Conservation (phyloP, 2,888 invertebrate genomes). For the Drosophila paucipuncta region DNA sequence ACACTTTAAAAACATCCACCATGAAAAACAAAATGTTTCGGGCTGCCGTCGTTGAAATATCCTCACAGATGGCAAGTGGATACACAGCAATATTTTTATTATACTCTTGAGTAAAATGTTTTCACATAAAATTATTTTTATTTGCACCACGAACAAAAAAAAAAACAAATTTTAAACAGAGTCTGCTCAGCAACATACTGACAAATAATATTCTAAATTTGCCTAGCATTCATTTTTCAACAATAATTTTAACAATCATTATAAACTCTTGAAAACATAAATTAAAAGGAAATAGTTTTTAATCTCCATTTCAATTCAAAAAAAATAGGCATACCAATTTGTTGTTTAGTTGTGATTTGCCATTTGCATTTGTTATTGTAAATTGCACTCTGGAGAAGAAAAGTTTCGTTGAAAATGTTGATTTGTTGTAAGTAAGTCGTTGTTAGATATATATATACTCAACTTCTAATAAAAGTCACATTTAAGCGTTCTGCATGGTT, state of each 20-base stretch:
- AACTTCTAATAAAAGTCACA: not conserved
- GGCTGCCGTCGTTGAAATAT: not conserved
- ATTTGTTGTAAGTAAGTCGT: not conserved
- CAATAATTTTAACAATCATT: not conserved
- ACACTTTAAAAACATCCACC: not conserved
- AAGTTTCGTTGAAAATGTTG: not conserved
- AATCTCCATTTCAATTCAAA: not conserved
- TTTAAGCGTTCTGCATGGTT: not conserved
- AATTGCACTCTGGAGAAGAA: not conserved
- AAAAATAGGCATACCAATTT: constrained; percentile 17
- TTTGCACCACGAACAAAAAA: not conserved
- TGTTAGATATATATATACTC: not conserved
- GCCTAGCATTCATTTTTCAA: not conserved
- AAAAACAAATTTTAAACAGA: not conserved
- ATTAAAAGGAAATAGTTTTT: not conserved
- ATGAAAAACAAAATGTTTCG: not conserved
- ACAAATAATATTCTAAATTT: not conserved
- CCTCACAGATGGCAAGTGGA: not conserved
- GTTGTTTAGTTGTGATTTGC: constrained; percentile 9
- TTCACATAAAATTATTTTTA: not conserved
- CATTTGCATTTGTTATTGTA: constrained; percentile 5
- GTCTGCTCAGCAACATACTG: not conserved
- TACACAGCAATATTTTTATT: not conserved
- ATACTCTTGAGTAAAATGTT: not conserved
- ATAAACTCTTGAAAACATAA: not conserved